Percentiles rank a stretch among this genome's conserved stretches.
phyloP scores from a whole-genome alignment of 1,140 invertebrate genomes.

The Mamestra configurata region DNA sequence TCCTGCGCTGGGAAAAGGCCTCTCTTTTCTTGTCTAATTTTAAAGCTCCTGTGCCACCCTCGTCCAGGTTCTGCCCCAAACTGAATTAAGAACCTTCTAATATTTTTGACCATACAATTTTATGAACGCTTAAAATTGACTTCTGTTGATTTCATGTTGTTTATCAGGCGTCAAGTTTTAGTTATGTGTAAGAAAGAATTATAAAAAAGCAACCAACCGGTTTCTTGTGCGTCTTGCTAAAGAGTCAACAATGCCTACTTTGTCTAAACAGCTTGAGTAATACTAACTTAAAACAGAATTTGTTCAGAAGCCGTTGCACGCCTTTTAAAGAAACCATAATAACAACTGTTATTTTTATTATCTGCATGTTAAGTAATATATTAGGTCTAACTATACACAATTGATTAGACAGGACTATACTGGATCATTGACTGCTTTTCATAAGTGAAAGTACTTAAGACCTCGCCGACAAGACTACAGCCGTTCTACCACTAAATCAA shows the following conservation, averaged over 20 bases:
- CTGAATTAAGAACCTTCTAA: no score
- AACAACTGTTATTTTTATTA: neutral
- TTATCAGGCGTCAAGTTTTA: no score
- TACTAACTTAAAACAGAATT: neutral
- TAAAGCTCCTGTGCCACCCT: no score
- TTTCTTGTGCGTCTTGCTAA: neutral
- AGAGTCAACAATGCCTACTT: neutral
- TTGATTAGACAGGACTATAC: neutral
- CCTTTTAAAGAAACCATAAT: neutral
- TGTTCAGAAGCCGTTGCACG: neutral
- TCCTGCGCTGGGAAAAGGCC: no score
- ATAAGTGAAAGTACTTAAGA: conserved; percentile 21
- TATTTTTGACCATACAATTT: no score
- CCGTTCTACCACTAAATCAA: neutral
- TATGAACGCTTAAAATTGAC: no score
- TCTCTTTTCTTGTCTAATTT: no score
- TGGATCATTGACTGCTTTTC: neutral
- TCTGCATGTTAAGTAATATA: neutral
- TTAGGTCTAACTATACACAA: neutral
- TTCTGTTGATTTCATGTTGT: no score
- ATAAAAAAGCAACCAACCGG: neutral
- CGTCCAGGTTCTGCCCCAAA: no score
- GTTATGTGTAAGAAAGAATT: neutral
- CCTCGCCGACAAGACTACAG: neutral
- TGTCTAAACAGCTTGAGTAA: neutral